phyloP scores from a whole-genome alignment of 2,113 vertebrate genomes.

The Zootoca vivipara region DNA sequence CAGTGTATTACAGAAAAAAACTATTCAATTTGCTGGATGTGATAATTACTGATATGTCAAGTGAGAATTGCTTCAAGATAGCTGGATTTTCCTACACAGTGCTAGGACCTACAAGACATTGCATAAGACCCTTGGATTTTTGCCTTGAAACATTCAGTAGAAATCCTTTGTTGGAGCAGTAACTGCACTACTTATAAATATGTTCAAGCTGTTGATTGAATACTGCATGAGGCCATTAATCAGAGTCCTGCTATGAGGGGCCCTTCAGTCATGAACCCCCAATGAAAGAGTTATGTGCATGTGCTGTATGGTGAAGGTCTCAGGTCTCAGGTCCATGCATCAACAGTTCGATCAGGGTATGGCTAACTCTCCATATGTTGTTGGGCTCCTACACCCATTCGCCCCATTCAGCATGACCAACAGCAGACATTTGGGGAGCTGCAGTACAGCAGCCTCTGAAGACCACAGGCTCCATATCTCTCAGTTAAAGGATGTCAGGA shows the following conservation, averaged over 20 bases:
- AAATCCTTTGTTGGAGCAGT: neutral
- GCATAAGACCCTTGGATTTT: neutral
- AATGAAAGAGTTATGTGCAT: no score
- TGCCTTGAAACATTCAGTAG: neutral
- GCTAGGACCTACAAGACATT: constrained; percentile 30
- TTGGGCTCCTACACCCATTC: no score
- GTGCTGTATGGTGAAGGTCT: no score
- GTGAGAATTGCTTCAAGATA: constrained; percentile 35
- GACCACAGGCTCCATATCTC: no score
- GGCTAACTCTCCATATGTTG: no score
- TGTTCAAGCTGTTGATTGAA: neutral
- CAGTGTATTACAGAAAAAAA: constrained; percentile 38
- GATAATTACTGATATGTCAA: constrained; percentile 33
- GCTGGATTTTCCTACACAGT: constrained; percentile 5
- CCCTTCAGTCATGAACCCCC: no score
- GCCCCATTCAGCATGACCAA: no score
- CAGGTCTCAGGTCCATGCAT: neutral
- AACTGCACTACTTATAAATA: neutral
- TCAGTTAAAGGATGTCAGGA: no score
- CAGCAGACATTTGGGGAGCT: neutral
- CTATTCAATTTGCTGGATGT: constrained; percentile 26
- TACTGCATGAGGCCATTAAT: neutral
- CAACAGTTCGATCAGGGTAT: neutral
- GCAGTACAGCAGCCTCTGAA: neutral
- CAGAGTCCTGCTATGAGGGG: neutral